A percentile compares a stretch with the other conserved stretches of the same genome.
phyloP scores from a whole-genome alignment of 2,797 vertebrate species.

The Carapus acus region DNA sequence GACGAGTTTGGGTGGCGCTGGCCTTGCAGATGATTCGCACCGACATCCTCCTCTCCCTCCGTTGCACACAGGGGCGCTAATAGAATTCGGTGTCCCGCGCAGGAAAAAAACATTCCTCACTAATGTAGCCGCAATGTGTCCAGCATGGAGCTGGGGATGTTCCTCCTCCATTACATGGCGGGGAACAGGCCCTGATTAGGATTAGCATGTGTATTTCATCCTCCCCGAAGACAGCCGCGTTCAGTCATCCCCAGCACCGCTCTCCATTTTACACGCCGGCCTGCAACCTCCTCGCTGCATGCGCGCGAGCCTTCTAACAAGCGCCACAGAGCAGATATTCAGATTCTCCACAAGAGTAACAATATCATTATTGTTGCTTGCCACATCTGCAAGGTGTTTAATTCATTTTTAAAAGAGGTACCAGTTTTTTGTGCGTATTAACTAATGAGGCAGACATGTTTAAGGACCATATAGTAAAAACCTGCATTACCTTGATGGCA shows the following conservation, averaged over 20 bases:
- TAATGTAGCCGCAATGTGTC: constrained; percentile 75
- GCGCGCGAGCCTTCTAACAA: constrained; percentile 13
- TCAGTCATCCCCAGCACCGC: constrained; percentile 62
- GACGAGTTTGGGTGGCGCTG: constrained; percentile 62
- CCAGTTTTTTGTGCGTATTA: too few species aligned
- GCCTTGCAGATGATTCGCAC: constrained; percentile 74
- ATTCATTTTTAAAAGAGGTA: too few species aligned
- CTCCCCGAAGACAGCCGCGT: constrained; percentile 65
- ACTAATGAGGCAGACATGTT: too few species aligned
- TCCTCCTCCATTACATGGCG: constrained; percentile 75
- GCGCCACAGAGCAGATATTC: too few species aligned
- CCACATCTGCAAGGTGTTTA: background rate
- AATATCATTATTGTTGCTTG: background rate
- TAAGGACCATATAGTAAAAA: too few species aligned
- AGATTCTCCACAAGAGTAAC: too few species aligned
- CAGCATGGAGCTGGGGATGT: constrained; percentile 63
- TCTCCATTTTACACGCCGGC: constrained; percentile 43
- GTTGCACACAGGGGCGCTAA: constrained; percentile 76
- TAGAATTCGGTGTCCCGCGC: constrained; percentile 73
- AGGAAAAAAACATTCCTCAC: constrained; percentile 74
- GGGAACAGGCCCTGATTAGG: constrained; percentile 75
- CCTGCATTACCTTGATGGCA: too few species aligned
- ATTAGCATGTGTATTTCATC: constrained; percentile 70
- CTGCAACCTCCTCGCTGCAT: constrained; percentile 32
- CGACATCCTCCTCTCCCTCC: constrained; percentile 81